Conservation (phyloP, 2,797 vertebrate species). For the Perodicticus potto region DNA sequence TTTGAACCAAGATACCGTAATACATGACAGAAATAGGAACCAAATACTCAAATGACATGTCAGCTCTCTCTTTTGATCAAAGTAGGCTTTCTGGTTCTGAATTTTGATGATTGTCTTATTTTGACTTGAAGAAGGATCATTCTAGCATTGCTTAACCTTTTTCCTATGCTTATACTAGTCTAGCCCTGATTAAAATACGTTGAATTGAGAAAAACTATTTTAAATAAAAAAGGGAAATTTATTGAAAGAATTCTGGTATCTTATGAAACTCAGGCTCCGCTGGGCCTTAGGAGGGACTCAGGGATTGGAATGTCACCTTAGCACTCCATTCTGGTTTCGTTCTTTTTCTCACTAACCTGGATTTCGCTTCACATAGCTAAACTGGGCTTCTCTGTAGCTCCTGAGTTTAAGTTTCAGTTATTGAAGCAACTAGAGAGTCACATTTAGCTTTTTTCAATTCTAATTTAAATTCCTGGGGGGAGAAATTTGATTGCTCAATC, state of each 20-base stretch:
- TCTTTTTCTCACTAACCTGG: neutral
- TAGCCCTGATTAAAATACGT: neutral
- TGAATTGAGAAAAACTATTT: neutral
- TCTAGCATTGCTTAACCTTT: neutral
- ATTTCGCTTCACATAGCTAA: neutral
- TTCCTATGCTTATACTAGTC: neutral
- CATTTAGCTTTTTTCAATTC: slow-evolving; percentile 3
- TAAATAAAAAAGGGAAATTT: neutral
- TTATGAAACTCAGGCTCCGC: neutral
- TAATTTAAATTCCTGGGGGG: slow-evolving; percentile 22
- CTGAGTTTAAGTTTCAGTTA: neutral
- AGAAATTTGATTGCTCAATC: neutral
- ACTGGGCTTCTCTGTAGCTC: neutral
- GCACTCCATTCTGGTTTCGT: neutral
- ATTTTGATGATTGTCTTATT: slow-evolving; percentile 51
- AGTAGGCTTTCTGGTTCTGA: slow-evolving; percentile 43
- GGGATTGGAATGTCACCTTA: neutral
- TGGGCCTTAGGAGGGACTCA: neutral
- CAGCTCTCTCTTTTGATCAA: slow-evolving; percentile 24
- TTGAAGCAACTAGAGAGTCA: slow-evolving; percentile 45
- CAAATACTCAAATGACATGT: neutral
- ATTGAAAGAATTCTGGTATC: neutral
- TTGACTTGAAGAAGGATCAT: slow-evolving; percentile 12
- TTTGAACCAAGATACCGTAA: slow-evolving; percentile 30
- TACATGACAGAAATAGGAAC: slow-evolving; percentile 42